These are phyloP conservation scores for Cochlearius cochlearius DNA, from an alignment of 2,113 vertebrate species.

Conservation along the genomic window DNA sequence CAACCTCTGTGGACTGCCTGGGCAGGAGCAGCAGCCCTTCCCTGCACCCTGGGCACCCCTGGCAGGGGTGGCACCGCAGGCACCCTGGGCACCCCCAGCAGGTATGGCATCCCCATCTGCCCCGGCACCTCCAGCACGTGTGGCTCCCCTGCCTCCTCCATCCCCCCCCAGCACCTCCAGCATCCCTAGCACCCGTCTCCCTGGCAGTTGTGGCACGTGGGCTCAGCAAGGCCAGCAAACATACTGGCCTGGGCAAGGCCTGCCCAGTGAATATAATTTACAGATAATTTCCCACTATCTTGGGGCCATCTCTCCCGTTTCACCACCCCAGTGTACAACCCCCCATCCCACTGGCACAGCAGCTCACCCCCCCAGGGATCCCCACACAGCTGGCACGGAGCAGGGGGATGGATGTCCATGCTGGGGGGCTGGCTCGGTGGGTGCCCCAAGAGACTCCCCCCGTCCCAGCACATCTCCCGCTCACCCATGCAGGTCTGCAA, in stretches of 20 bases:
- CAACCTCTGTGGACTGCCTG: background rate
- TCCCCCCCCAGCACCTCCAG: no score
- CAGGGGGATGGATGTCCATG: accelerated
- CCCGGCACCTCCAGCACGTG: no score
- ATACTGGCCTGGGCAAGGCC: no score
- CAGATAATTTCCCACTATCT: background rate
- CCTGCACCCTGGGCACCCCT: no score
- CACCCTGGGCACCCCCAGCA: no score
- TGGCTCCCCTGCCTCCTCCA: no score
- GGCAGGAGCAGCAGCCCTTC: background rate
- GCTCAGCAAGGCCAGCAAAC: background rate
- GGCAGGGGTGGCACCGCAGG: no score
- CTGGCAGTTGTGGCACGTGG: background rate
- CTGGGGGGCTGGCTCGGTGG: accelerated
- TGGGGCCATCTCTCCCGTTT: background rate
- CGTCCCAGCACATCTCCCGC: no score
- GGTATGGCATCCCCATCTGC: no score
- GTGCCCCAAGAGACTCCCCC: background rate
- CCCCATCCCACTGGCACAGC: background rate
- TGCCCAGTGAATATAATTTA: background rate
- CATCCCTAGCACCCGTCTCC: background rate
- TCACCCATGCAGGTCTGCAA: background rate
- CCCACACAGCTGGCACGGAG: background rate
- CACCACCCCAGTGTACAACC: no score
- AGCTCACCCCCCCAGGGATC: background rate